Evolutionary conservation across 1,140 invertebrate genomes (phyloP).

Genomic region (Eubasilissa regina): DNA sequence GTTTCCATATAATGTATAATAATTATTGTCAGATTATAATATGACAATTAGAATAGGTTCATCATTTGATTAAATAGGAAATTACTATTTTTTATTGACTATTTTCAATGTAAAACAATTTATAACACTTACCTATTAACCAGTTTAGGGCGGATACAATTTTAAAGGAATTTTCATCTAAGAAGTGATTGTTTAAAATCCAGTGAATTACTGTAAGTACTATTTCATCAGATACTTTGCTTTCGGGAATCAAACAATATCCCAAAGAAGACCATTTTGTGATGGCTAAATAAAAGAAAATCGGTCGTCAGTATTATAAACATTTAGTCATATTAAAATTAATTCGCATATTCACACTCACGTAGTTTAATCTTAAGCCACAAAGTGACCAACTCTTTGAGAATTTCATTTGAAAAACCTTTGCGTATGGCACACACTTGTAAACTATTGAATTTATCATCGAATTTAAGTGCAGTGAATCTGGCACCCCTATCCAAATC

Average conservation of each 20-base stretch:
- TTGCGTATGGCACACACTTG: conserved; percentile 30
- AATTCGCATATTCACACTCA: conserved; percentile 14
- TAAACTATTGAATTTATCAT: conserved; percentile 38
- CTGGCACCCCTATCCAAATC: conserved; percentile 66
- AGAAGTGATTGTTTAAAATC: conserved; percentile 65
- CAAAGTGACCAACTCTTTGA: conserved; percentile 28
- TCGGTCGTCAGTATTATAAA: not conserved
- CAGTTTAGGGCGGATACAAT: conserved; percentile 67
- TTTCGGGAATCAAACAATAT: conserved; percentile 65
- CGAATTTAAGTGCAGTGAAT: conserved; percentile 29
- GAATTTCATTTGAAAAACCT: conserved; percentile 38
- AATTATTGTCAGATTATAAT: no score
- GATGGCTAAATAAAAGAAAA: conserved; percentile 62
- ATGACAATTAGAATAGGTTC: no score
- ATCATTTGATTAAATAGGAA: no score
- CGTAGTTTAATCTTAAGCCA: conserved; percentile 50
- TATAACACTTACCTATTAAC: conserved; percentile 67
- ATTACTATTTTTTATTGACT: not conserved
- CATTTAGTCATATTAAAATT: not conserved
- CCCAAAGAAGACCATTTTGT: conserved; percentile 68
- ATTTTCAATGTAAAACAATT: conserved; percentile 28
- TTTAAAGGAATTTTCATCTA: conserved; percentile 63
- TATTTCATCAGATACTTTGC: conserved; percentile 63
- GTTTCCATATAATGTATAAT: no score
- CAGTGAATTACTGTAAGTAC: conserved; percentile 67